Percentiles rank a stretch among this genome's conserved stretches.
These are phyloP conservation scores for Oxytorus armatus DNA, from an alignment of 2,888 invertebrate species.

Conservation along the genomic window DNA sequence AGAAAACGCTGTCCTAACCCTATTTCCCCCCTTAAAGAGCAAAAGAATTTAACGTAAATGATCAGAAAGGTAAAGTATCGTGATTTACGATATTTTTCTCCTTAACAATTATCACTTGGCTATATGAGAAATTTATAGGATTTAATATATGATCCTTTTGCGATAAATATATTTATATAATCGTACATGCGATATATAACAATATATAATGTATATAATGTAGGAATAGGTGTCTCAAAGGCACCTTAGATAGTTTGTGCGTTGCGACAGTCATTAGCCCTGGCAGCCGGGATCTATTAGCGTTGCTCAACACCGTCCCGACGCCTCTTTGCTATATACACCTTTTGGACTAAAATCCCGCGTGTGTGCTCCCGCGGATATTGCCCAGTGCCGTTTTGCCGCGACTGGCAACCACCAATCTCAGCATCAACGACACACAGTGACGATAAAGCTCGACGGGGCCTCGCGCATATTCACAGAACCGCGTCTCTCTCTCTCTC, in stretches of 20 bases:
- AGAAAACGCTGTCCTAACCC: too few relatives aligned
- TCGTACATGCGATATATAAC: background rate
- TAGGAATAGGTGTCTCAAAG: conserved; percentile 73
- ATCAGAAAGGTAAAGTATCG: too few relatives aligned
- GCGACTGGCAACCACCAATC: conserved; percentile 1
- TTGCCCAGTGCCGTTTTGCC: conserved; percentile 23
- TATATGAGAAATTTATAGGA: too few relatives aligned
- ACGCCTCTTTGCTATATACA: conserved; percentile 56
- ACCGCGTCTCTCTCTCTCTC: conserved; percentile 1
- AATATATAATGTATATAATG: conserved; percentile 7
- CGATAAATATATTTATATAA: conserved; percentile 16
- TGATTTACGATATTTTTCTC: too few relatives aligned
- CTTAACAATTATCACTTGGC: too few relatives aligned
- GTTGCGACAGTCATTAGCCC: conserved; percentile 77
- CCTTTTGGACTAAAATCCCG: conserved; percentile 6
- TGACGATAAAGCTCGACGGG: conserved; percentile 38
- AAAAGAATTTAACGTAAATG: too few relatives aligned
- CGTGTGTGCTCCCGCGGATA: background rate
- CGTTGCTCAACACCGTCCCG: conserved; percentile 71
- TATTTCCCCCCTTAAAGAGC: too few relatives aligned
- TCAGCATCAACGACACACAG: conserved; percentile 1
- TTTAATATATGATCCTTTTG: background rate
- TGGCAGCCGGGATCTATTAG: conserved; percentile 74
- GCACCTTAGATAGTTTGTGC: conserved; percentile 74
- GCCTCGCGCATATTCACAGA: background rate